Conservation (phyloP, 2,888 invertebrate species). For the Aphodius sticticus region DNA sequence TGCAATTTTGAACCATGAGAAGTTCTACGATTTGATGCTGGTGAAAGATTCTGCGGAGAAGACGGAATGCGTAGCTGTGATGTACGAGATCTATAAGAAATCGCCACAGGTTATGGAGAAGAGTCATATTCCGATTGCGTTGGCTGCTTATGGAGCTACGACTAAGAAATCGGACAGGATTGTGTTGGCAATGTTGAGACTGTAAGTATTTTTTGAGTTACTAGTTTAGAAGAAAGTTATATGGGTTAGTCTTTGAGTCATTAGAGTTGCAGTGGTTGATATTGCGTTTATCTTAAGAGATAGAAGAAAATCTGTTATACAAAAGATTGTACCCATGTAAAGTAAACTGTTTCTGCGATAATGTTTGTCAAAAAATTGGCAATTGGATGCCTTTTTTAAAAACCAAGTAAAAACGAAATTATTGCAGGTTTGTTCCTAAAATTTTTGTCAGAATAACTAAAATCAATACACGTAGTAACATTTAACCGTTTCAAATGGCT, state of each 20-base stretch:
- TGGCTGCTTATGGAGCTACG: slow-evolving; percentile 82
- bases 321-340: too few relatives aligned
- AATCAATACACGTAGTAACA: too few relatives aligned
- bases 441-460: too few relatives aligned
- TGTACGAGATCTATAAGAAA: slow-evolving; percentile 69
- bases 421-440: too few relatives aligned
- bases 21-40: slow-evolving; percentile 75
- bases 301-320: too few relatives aligned
- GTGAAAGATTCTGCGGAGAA: slow-evolving; percentile 63
- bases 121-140: slow-evolving; percentile 76
- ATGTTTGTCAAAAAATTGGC: too few relatives aligned
- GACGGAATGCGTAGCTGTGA: slow-evolving; percentile 70
- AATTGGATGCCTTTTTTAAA: too few relatives aligned
- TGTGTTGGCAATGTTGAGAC: slow-evolving; percentile 74
- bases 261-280: too few relatives aligned
- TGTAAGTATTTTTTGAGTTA: slow-evolving; percentile 62
- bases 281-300: too few relatives aligned
- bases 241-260: not conserved
- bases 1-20: slow-evolving; percentile 80
- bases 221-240: not conserved
- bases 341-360: too few relatives aligned
- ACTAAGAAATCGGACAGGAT: slow-evolving; percentile 74
- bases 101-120: slow-evolving; percentile 71
- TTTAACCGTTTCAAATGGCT: too few relatives aligned
- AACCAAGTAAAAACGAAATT: too few relatives aligned